These are phyloP conservation scores for Drosophila formosana DNA, from an alignment of 2,888 invertebrate genomes.

Conservation along the genomic window DNA sequence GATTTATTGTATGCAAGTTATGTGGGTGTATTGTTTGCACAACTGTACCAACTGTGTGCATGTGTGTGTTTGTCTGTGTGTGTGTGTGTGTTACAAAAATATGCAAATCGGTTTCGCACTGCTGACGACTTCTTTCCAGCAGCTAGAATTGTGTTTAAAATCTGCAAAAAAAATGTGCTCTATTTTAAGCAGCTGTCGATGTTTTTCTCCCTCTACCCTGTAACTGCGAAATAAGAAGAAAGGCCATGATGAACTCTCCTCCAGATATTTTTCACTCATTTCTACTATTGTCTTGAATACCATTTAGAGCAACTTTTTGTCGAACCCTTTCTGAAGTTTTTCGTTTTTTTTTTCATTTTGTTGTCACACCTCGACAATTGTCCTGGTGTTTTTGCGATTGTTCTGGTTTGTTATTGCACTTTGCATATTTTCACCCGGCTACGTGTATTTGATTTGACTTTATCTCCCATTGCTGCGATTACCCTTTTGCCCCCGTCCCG, in stretches of 20 bases:
- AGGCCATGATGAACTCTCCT: neutral
- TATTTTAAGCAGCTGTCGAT: slow-evolving; percentile 70
- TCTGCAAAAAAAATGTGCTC: slow-evolving; percentile 72
- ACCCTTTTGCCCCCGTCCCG: neutral
- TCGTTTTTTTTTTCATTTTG: slow-evolving; percentile 3
- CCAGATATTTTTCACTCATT: neutral
- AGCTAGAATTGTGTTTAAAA: slow-evolving; percentile 77
- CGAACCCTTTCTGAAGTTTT: neutral
- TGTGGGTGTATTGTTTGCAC: slow-evolving; percentile 62
- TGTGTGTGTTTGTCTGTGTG: slow-evolving; percentile 12
- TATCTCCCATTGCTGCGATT: slow-evolving; percentile 36
- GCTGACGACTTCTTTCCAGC: slow-evolving; percentile 72
- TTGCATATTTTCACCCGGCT: slow-evolving; percentile 55
- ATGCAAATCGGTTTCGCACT: slow-evolving; percentile 74
- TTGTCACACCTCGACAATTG: slow-evolving; percentile 60
- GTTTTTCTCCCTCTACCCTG: slow-evolving; percentile 8
- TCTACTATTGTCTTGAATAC: neutral
- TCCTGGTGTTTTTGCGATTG: slow-evolving; percentile 29
- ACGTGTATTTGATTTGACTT: slow-evolving; percentile 60
- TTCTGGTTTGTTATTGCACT: slow-evolving; percentile 58
- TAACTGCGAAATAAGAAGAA: rapidly evolving
- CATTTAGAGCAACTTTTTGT: neutral
- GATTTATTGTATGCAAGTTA: slow-evolving; percentile 80
- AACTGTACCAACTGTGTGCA: slow-evolving; percentile 40
- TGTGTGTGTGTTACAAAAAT: slow-evolving; percentile 48